Evolutionary conservation across 2,888 invertebrate species (phyloP).

Genomic region (Ptychoptera albimana): DNA sequence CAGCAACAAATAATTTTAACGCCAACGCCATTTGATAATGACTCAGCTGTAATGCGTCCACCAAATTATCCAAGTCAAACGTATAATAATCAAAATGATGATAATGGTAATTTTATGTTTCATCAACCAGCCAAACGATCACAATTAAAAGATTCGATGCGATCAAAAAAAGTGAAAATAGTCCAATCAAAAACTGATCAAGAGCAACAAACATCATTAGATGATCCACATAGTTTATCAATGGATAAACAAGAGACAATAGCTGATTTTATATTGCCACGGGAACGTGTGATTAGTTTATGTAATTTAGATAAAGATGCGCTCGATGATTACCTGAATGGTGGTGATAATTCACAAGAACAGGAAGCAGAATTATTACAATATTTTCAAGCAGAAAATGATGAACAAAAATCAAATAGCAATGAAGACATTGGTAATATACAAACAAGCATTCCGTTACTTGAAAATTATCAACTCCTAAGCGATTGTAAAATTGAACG

Average conservation of each 20-base stretch:
- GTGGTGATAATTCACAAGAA: slow-evolving; percentile 57
- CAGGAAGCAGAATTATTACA: slow-evolving; percentile 73
- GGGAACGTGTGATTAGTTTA: slow-evolving; percentile 56
- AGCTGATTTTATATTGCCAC: slow-evolving; percentile 35
- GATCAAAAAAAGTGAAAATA: too few species aligned
- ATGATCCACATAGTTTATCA: too few species aligned
- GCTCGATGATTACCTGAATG: slow-evolving; percentile 64
- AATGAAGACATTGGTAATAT: slow-evolving; percentile 16
- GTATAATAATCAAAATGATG: too few species aligned
- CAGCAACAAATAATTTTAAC: too few species aligned
- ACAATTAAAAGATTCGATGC: too few species aligned
- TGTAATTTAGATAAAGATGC: slow-evolving; percentile 67
- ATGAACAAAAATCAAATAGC: slow-evolving; percentile 16
- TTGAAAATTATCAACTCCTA: slow-evolving; percentile 12
- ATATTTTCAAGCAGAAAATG: slow-evolving; percentile 46
- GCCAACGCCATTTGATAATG: too few species aligned
- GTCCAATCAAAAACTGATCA: too few species aligned
- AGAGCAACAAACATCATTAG: too few species aligned
- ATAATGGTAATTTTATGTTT: too few species aligned
- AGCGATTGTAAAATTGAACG: slow-evolving; percentile 7
- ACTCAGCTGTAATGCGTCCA: too few species aligned
- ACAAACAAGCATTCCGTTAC: slow-evolving; percentile 6
- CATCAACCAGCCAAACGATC: too few species aligned
- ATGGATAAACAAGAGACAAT: slow-evolving; percentile 16
- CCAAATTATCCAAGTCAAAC: too few species aligned